phyloP scores from a whole-genome alignment of 2,797 vertebrate genomes.

The Harpagifer antarcticus region DNA sequence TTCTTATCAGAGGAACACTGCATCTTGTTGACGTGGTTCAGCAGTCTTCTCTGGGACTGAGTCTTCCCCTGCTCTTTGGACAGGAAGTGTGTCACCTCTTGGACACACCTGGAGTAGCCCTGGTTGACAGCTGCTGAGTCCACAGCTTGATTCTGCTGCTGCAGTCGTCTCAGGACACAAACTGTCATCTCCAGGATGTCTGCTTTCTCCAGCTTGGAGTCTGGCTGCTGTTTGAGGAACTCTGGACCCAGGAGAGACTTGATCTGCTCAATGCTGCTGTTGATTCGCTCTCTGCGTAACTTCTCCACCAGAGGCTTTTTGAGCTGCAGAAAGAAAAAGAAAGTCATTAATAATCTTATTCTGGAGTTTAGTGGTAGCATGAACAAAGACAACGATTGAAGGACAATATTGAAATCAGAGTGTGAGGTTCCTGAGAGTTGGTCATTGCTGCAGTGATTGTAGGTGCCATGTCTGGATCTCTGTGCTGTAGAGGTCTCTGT shows the following conservation, averaged over 20 bases:
- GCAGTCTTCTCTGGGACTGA: constrained; percentile 51
- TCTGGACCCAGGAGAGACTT: constrained; percentile 70
- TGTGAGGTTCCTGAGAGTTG: constrained; percentile 65
- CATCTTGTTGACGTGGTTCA: constrained; percentile 62
- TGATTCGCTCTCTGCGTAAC: constrained; percentile 79
- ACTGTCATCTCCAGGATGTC: constrained; percentile 80
- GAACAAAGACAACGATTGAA: background rate
- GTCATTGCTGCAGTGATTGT: constrained; percentile 59
- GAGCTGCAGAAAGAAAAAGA: constrained; percentile 47
- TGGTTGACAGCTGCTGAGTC: no score
- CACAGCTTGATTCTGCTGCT: constrained; percentile 2
- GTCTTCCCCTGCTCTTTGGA: no score
- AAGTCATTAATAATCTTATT: constrained; percentile 38
- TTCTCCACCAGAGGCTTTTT: constrained; percentile 84
- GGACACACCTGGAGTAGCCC: no score
- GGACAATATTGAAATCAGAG: constrained; percentile 30
- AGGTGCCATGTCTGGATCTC: constrained; percentile 80
- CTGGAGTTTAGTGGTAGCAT: constrained; percentile 9
- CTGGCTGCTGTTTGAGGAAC: constrained; percentile 70
- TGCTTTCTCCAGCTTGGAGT: constrained; percentile 85
- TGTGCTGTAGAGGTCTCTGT: constrained; percentile 74
- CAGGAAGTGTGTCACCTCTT: no score
- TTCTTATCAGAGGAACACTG: constrained; percentile 57
- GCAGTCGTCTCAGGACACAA: no score
- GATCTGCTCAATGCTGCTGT: constrained; percentile 75